A percentile compares a stretch with the other conserved stretches of the same genome.
Evolutionary conservation across 2,888 invertebrate genomes (phyloP).

Genomic region (Leptinotarsa peninsularis): DNA sequence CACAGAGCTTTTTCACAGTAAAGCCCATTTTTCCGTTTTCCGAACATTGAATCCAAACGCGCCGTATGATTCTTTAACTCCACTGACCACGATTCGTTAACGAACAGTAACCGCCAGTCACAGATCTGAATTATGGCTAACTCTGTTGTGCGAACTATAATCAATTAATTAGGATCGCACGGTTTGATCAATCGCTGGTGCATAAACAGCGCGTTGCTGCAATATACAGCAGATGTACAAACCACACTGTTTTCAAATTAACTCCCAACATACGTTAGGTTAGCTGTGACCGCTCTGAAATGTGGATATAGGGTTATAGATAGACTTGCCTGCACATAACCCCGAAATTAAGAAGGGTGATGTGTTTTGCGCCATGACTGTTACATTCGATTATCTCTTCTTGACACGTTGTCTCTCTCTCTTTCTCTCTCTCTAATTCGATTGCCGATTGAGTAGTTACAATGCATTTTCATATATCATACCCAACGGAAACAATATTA

Average conservation of each 20-base stretch:
- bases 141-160: conserved; percentile 42
- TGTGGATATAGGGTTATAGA: background rate
- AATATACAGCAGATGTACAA: conserved; percentile 13
- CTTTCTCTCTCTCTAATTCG: no score
- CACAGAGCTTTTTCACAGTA: no score
- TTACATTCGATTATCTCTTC: no score
- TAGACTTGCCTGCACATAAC: background rate
- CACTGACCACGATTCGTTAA: conserved; percentile 1
- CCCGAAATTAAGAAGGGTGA: background rate
- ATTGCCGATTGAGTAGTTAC: no score
- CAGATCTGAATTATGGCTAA: conserved; percentile 41
- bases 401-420: no score
- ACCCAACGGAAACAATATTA: no score
- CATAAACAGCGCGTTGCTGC: conserved; percentile 13
- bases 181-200: conserved; percentile 48
- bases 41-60: background rate
- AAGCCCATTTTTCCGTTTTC: background rate
- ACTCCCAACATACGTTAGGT: conserved; percentile 11
- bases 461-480: no score
- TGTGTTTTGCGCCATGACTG: background rate
- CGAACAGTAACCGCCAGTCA: conserved; percentile 17
- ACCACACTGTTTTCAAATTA: conserved; percentile 12
- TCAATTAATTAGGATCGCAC: conserved; percentile 48
- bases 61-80: background rate
- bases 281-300: background rate